Evolutionary conservation across 2,797 vertebrate genomes (phyloP).

Genomic region (Acanthurus tractus): DNA sequence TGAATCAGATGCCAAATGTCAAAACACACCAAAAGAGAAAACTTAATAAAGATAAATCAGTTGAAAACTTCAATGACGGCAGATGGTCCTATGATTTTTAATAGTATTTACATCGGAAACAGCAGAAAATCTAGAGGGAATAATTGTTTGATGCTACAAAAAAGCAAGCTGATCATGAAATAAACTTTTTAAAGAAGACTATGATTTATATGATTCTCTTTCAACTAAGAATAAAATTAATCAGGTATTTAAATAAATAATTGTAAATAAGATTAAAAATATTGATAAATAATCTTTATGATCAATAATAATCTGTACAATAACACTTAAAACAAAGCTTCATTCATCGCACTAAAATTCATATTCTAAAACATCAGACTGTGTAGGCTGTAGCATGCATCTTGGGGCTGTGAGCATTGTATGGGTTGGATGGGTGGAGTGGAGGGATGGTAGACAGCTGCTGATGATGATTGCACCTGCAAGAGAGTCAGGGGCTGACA

Average conservation of each 20-base stretch:
- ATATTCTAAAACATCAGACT: too few species aligned
- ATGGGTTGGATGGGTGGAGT: too few species aligned
- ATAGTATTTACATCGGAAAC: background rate
- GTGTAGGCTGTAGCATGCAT: too few species aligned
- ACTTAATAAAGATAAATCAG: constrained; percentile 31
- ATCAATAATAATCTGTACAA: too few species aligned
- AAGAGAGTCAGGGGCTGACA: too few species aligned
- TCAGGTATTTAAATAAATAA: background rate
- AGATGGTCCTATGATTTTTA: constrained; percentile 27
- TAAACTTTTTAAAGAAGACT: background rate
- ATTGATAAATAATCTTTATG: too few species aligned
- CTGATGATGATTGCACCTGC: too few species aligned
- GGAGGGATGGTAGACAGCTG: too few species aligned
- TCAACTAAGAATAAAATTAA: background rate
- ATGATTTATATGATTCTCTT: background rate
- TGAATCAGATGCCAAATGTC: constrained; percentile 41
- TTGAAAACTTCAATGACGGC: constrained; percentile 14
- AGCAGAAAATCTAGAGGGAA: background rate
- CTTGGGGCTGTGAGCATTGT: too few species aligned
- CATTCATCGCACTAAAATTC: too few species aligned
- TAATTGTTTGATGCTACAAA: background rate
- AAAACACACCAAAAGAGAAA: constrained; percentile 19
- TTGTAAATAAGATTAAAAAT: background rate
- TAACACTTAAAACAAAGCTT: too few species aligned
- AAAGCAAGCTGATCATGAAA: background rate